A percentile compares a stretch with the other conserved stretches of the same genome.
Conservation (phyloP, 1,140 invertebrate species). For the Elymnias hypermnestra region DNA sequence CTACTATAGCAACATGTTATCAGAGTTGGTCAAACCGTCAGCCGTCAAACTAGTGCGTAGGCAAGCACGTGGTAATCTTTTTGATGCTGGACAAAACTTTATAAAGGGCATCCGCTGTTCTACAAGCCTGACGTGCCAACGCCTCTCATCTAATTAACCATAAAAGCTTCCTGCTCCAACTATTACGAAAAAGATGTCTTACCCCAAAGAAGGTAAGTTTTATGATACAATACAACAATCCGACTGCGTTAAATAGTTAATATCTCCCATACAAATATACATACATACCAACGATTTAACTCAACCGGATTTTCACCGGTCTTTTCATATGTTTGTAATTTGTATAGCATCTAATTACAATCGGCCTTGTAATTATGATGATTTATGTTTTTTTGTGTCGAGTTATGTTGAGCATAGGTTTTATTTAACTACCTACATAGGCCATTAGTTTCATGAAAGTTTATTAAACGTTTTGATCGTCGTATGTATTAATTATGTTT, state of each 20-base stretch:
- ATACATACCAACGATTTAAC: neutral
- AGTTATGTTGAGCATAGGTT: too few species aligned
- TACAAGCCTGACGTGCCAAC: slow-evolving; percentile 34
- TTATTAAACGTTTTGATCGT: too few species aligned
- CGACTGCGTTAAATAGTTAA: neutral
- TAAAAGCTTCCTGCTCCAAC: slow-evolving; percentile 8
- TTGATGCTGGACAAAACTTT: slow-evolving; percentile 47
- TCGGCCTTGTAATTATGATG: slow-evolving; percentile 18
- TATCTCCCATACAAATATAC: neutral
- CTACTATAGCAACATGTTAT: slow-evolving; percentile 25
- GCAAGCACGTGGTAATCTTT: slow-evolving; percentile 52
- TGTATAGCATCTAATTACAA: slow-evolving; percentile 8
- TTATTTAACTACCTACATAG: too few species aligned
- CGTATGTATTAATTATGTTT: too few species aligned
- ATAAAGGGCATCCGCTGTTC: slow-evolving; percentile 50
- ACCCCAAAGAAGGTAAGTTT: slow-evolving; percentile 58
- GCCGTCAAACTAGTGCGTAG: slow-evolving; percentile 36
- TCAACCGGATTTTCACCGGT: slow-evolving; percentile 15
- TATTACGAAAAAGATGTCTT: slow-evolving; percentile 41
- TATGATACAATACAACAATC: slow-evolving; percentile 7
- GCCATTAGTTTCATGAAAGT: too few species aligned
- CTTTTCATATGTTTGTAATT: neutral
- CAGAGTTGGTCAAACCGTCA: slow-evolving; percentile 28
- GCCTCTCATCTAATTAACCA: slow-evolving; percentile 18
- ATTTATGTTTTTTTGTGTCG: neutral